Evolutionary conservation across 2,113 vertebrate genomes (phyloP).

Genomic region (Mungos mungo): DNA sequence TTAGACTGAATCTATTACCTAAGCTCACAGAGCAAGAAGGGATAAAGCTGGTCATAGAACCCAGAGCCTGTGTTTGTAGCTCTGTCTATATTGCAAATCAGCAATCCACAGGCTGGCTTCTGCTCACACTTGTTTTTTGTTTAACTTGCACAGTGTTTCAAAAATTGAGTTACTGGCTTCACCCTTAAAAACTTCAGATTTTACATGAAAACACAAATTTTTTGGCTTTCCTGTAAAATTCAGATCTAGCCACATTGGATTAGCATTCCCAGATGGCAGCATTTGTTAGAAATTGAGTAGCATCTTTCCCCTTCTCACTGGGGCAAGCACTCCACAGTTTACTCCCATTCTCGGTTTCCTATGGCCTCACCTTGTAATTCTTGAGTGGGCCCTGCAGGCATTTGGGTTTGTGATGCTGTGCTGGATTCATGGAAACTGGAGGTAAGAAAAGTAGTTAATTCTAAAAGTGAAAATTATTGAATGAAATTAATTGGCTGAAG

Average conservation of each 20-base stretch:
- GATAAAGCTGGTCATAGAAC: neutral
- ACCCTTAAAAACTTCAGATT: neutral
- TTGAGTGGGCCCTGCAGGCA: neutral
- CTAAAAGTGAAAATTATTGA: neutral
- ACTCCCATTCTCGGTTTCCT: neutral
- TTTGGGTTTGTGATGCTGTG: neutral
- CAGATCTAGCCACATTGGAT: neutral
- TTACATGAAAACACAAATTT: neutral
- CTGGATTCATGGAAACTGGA: neutral
- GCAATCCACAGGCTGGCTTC: neutral
- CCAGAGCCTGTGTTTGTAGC: neutral
- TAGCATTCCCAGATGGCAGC: neutral
- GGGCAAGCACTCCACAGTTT: neutral
- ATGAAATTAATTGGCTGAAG: neutral
- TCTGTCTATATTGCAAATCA: neutral
- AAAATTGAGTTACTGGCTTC: neutral
- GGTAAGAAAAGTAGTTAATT: neutral
- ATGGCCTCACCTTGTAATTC: neutral
- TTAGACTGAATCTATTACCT: neutral
- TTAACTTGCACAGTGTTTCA: neutral
- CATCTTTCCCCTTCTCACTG: neutral
- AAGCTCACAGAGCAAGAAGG: neutral
- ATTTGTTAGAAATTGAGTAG: neutral
- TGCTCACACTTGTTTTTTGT: neutral
- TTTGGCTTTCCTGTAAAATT: neutral